Conservation (phyloP, 1,140 invertebrate genomes). For the Cydia strobilella region DNA sequence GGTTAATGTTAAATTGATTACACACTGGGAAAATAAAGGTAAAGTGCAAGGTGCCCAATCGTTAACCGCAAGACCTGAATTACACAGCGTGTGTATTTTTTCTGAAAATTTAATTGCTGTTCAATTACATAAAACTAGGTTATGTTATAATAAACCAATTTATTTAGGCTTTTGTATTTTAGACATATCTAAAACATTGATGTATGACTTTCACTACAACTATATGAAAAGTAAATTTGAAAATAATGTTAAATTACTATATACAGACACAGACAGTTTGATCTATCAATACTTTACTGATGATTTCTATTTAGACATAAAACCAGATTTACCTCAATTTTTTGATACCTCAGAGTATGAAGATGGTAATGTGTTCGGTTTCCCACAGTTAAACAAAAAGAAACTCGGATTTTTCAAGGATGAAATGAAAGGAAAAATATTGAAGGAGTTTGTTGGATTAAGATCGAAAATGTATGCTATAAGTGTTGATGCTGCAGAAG, state of each 20-base stretch:
- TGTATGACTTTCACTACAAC: constrained; percentile 57
- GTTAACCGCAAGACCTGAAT: constrained; percentile 66
- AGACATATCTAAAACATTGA: constrained; percentile 61
- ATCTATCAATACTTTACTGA: constrained; percentile 62
- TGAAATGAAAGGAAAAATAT: constrained; percentile 48
- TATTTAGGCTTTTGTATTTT: constrained; percentile 67
- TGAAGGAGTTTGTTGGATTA: constrained; percentile 53
- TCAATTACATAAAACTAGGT: constrained; percentile 55
- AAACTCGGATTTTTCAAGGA: constrained; percentile 52
- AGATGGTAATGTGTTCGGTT: constrained; percentile 39
- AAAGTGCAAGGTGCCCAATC: constrained; percentile 53
- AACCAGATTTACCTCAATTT: constrained; percentile 41
- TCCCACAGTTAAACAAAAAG: constrained; percentile 49
- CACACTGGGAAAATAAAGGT: constrained; percentile 52
- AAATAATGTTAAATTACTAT: constrained; percentile 40
- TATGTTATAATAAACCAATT: constrained; percentile 68
- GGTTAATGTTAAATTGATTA: constrained; percentile 64
- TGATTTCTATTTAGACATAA: constrained; percentile 71
- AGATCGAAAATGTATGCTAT: constrained; percentile 48
- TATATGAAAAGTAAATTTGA: constrained; percentile 46
- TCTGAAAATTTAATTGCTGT: constrained; percentile 62
- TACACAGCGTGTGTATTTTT: constrained; percentile 59
- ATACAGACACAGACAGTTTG: constrained; percentile 72
- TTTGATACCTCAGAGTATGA: constrained; percentile 59
- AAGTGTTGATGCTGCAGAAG: constrained; percentile 29